Base-by-base conservation (phyloP, 1,140 invertebrate genomes). In the Drosophila funebris region DNA sequence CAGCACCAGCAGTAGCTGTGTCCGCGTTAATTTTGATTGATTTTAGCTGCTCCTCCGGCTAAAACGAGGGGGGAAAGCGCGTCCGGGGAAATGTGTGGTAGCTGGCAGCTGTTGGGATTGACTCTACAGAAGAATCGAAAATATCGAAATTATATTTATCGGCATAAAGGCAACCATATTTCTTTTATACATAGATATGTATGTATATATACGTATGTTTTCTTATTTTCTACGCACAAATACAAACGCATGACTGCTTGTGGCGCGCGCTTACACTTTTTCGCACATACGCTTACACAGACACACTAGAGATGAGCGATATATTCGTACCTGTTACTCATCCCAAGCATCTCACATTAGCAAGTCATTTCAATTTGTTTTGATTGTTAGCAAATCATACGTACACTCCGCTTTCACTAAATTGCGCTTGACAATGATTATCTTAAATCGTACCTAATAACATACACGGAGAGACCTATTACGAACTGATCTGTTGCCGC, bases 1-100 rank as follows among this genome's bases (percentile, higher is more conserved):
- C 67, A 74, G 73, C 72, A 72, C 43, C 44, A 54, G 52, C 71
- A 72, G 75, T 64, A 64, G 78, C 72, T 82, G 78, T 89, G 62
- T 90, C 84, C 72, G 81, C 81, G 84, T 90, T 90, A 90, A 90
- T 90, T 73, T 90, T 90, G 89, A 82, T 88, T 46, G 83, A 66
- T 82, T 87, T 80, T 78, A 37, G 75, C 74, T 87, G 73, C 64
- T 83, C 75, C 79, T 70, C 57, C 76, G 61, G 44, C 72, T 71
- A 63, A 75, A 74, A 58, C 68, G 27, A 54, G 31, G 39, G 20
- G n/a, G 48, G 8, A 11, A 68, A 13, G 53, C 41, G 58, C 27
- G 73, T 46, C 22, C 57, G 36, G 58, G 8, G 18, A 27, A 37
- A 50, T 20, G 27, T 36, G 18, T 53, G 16, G 5, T 60, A 29